Base-by-base conservation (phyloP, 2,888 invertebrate genomes). In the Prenolepis imparis region DNA sequence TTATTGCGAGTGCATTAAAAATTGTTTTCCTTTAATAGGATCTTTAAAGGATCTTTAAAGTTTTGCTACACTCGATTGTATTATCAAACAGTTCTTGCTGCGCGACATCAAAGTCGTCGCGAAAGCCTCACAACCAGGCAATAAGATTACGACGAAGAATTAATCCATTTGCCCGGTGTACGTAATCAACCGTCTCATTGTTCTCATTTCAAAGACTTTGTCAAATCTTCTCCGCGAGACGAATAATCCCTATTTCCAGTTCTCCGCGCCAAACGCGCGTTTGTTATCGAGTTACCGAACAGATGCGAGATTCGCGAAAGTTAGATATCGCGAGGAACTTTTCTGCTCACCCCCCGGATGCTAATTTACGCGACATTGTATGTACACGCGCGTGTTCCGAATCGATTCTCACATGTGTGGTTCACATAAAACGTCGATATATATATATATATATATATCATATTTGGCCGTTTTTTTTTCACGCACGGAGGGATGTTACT, bases 131-230 rank as follows among this genome's bases (percentile, higher is more conserved):
- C 57, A 55, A 77, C 82, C 28, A 3, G 80, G 82, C 84, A 86
- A 89, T 89, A 78, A 86, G 84, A 87, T 86, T 83, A 75, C 80
- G 64, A 83, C 81, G 70, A 85, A 84, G 84, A 87, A 86, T 89
- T 89, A 89, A 87, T 89, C 86, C 85, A 68, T 75, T 80, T 73
- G 66, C 77, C 68, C 55, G 73, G 73, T 75, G 82, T 48, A 68
- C 75, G 83, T 86, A 87, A 89, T 89, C 87, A 89, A 82, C 75
- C 80, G 89, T 59, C 75, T 81, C 84, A 87, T 89, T 85, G 86
- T 89, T 86, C 87, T 28, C 82, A 64, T 72, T 72, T 83, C 73
- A 73, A 78, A 82, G 44, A 68, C 28, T 61, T 68, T 39, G 73
- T 55, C 32, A 32, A 82, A 82, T 74, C 84, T 70, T 32, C 72